Percentiles rank a stretch among this genome's conserved stretches.
Conservation (phyloP, 2,888 invertebrate genomes). For the Ichneumoninae sp. region DNA sequence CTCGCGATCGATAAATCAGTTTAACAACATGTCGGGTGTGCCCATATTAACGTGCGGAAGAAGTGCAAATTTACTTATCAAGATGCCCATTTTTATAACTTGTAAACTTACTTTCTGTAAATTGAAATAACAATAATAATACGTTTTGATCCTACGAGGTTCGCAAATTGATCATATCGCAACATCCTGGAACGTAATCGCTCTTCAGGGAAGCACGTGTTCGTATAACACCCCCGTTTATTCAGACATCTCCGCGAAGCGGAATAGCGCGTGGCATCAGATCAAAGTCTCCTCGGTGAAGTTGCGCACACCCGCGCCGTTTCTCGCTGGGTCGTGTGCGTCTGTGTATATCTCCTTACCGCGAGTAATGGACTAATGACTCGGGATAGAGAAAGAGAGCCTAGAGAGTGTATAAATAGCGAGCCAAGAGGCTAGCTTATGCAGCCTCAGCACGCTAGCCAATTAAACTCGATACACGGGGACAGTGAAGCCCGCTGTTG, state of each 20-base stretch:
- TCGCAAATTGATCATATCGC: background rate
- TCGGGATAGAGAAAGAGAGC: slow-evolving; percentile 60
- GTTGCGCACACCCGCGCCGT: slow-evolving; percentile 33
- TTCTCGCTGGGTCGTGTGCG: slow-evolving; percentile 16
- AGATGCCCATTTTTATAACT: background rate
- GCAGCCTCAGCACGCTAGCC: slow-evolving; percentile 76
- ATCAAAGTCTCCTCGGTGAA: slow-evolving; percentile 64
- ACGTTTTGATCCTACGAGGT: background rate
- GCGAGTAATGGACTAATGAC: slow-evolving; percentile 80
- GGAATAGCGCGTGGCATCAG: slow-evolving; percentile 58
- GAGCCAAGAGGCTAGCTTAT: slow-evolving; percentile 43
- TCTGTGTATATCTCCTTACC: slow-evolving; percentile 69
- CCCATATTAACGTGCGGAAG: background rate
- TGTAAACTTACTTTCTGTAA: background rate
- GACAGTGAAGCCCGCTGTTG: slow-evolving; percentile 61
- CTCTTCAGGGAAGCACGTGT: slow-evolving; percentile 46
- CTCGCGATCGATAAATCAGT: background rate
- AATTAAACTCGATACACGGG: slow-evolving; percentile 80
- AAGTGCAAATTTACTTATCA: background rate
- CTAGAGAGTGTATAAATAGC: slow-evolving; percentile 77
- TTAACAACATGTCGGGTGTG: background rate
- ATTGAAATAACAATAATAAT: background rate
- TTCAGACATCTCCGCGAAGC: slow-evolving; percentile 46
- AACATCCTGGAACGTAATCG: slow-evolving; percentile 25
- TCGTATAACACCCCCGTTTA: slow-evolving; percentile 42